phyloP scores from a whole-genome alignment of 1,140 invertebrate species.

The Cydia amplana region DNA sequence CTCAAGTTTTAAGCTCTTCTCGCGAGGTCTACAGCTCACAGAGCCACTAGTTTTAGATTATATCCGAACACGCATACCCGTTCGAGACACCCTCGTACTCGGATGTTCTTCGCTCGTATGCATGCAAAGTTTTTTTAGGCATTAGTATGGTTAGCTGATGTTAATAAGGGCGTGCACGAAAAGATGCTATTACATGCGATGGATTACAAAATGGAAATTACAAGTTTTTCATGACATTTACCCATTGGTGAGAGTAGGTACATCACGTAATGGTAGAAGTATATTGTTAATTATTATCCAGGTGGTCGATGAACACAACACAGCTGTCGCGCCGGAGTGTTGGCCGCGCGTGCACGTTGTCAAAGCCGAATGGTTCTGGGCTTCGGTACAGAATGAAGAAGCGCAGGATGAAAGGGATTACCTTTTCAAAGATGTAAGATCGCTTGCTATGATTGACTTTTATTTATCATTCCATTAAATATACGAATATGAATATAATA shows the following conservation, averaged over 20 bases:
- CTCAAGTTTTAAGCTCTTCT: too few relatives aligned
- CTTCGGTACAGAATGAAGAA: conserved; percentile 96
- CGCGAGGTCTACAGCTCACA: too few relatives aligned
- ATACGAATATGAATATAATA: conserved; percentile 11
- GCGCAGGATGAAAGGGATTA: conserved; percentile 95
- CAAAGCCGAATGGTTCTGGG: conserved; percentile 98
- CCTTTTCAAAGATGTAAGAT: conserved; percentile 89
- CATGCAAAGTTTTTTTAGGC: conserved; percentile 15
- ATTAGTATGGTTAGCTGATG: conserved; percentile 10
- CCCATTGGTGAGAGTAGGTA: conserved; percentile 10
- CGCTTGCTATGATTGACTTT: conserved; percentile 37
- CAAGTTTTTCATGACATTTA: neutral
- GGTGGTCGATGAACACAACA: conserved; percentile 90
- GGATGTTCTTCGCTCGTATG: conserved; percentile 21
- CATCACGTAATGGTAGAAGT: neutral
- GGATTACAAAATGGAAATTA: neutral
- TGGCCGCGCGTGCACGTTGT: conserved; percentile 85
- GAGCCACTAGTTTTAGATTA: too few relatives aligned
- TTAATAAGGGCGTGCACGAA: conserved; percentile 28
- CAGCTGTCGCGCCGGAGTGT: conserved; percentile 83
- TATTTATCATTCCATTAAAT: conserved; percentile 11
- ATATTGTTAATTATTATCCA: conserved; percentile 55
- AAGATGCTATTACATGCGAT: neutral
- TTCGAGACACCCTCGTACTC: conserved; percentile 1
- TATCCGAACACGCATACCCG: conserved; percentile 7